A percentile compares a stretch with the other conserved stretches of the same genome.
These are phyloP conservation scores for Prostheceraeus crozeri DNA, from an alignment of 2,888 invertebrate genomes.

Conservation along the genomic window DNA sequence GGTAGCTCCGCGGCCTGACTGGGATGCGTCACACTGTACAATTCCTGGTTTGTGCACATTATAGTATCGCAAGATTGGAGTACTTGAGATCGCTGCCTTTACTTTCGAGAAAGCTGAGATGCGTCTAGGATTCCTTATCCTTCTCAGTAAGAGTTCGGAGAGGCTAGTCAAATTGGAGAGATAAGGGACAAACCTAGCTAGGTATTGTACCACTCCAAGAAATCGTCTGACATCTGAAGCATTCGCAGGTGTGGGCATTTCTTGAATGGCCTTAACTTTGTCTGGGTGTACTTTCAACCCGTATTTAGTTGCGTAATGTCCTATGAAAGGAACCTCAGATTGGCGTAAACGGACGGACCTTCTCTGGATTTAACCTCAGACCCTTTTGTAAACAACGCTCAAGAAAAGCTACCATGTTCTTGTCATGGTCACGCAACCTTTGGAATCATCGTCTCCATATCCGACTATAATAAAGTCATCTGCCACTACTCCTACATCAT, in stretches of 20 bases:
- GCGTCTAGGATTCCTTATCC: not conserved
- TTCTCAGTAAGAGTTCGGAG: too few relatives aligned
- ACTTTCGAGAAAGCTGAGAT: not conserved
- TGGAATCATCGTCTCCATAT: too few relatives aligned
- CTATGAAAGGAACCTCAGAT: constrained; percentile 7
- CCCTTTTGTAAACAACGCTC: not conserved
- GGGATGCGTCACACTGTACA: constrained; percentile 15
- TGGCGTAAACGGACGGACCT: not conserved
- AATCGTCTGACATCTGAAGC: not conserved
- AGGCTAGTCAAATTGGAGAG: constrained; percentile 1
- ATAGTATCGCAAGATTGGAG: not conserved
- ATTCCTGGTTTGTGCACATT: not conserved
- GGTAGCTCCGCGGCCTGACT: not conserved
- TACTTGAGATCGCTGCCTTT: not conserved
- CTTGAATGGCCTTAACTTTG: constrained; percentile 5
- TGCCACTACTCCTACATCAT: too few relatives aligned
- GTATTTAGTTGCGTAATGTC: not conserved
- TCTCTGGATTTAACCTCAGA: not conserved
- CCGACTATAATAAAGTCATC: too few relatives aligned
- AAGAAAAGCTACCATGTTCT: not conserved
- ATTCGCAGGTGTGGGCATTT: not conserved
- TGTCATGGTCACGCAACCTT: too few relatives aligned
- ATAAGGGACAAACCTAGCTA: not conserved
- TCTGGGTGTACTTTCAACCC: not conserved
- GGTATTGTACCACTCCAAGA: constrained; percentile 13